phyloP scores from a whole-genome alignment of 2,113 vertebrate genomes.

The Penelope pileata region DNA sequence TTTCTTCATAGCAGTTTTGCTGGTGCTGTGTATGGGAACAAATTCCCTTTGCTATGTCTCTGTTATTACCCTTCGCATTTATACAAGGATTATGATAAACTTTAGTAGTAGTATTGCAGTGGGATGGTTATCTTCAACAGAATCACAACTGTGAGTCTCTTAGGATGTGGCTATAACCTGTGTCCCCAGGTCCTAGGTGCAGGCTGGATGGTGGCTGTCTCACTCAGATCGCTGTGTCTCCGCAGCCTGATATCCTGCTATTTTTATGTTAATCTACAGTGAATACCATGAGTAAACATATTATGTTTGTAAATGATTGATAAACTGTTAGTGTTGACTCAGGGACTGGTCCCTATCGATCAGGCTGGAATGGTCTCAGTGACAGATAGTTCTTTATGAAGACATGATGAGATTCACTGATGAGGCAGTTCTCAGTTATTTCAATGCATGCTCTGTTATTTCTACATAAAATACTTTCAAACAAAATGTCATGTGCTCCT shows the following conservation, averaged over 20 bases:
- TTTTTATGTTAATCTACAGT: not conserved
- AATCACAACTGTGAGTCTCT: not conserved
- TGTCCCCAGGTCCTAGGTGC: too few relatives aligned
- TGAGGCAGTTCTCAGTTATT: not conserved
- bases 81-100: not conserved
- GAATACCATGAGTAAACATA: not conserved
- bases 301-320: not conserved
- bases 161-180: rapidly evolving
- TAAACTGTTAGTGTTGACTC: not conserved
- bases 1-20: not conserved
- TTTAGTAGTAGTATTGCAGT: not conserved
- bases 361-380: not conserved
- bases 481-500: not conserved
- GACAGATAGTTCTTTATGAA: not conserved
- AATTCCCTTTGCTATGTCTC: not conserved
- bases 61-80: not conserved
- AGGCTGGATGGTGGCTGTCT: not conserved
- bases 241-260: not conserved
- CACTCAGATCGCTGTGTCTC: not conserved
- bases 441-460: not conserved
- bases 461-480: not conserved
- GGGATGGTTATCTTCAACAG: not conserved
- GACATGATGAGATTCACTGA: not conserved
- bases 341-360: not conserved
- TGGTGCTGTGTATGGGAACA: not conserved